phyloP scores from a whole-genome alignment of 2,888 invertebrate species.

The Luperina testacea region DNA sequence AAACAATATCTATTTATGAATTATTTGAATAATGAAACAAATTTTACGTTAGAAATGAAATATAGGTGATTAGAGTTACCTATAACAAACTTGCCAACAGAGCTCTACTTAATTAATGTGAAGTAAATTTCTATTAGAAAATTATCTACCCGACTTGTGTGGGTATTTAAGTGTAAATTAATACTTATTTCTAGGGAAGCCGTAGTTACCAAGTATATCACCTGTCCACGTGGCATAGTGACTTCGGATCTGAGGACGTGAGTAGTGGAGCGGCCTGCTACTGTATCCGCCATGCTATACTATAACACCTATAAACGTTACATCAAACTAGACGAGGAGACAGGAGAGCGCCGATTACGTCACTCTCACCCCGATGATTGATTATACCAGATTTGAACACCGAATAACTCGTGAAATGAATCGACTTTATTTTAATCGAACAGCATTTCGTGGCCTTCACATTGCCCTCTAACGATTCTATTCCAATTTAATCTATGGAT shows the following conservation, averaged over 20 bases:
- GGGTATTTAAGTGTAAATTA: neutral
- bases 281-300: constrained; percentile 4
- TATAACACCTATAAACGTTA: constrained; percentile 14
- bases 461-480: constrained; percentile 60
- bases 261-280: neutral
- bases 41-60: neutral
- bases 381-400: constrained; percentile 53
- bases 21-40: constrained; percentile 11
- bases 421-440: constrained; percentile 61
- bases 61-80: neutral
- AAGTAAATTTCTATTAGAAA: neutral
- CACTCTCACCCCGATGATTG: constrained; percentile 58
- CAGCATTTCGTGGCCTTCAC: constrained; percentile 54
- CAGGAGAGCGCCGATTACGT: constrained; percentile 56
- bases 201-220: neutral
- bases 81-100: neutral
- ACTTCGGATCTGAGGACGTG: constrained; percentile 1
- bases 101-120: constrained; percentile 4
- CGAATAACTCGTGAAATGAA: constrained; percentile 54
- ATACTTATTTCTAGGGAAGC: neutral
- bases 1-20: constrained; percentile 31
- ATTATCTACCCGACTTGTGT: neutral
- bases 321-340: constrained; percentile 29
- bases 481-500: constrained; percentile 39
- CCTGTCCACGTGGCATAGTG: constrained; percentile 27